phyloP scores from a whole-genome alignment of 2,888 invertebrate species.

The Crocallis elinguaria region DNA sequence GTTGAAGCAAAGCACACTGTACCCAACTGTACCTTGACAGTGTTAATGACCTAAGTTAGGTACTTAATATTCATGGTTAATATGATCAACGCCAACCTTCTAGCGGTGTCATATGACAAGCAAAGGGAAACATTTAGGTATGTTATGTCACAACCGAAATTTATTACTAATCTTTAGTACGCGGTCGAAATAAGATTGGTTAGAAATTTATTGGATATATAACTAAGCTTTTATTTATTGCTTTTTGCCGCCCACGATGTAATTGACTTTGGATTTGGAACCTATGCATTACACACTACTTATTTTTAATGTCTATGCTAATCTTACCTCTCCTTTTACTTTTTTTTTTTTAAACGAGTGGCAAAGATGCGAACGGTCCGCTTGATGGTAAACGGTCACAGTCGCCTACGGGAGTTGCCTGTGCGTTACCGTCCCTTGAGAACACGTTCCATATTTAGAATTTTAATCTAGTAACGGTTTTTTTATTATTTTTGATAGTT shows the following conservation, averaged over 20 bases:
- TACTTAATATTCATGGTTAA: constrained; percentile 6
- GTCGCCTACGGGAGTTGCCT: too few species aligned
- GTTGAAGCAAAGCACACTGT: background rate
- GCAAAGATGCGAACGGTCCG: too few species aligned
- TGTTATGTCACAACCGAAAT: constrained; percentile 11
- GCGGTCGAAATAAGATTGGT: background rate
- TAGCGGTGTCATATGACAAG: background rate
- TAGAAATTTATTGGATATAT: background rate
- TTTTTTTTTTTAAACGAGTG: too few species aligned
- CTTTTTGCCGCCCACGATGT: background rate
- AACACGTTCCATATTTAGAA: too few species aligned
- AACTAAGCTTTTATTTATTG: background rate
- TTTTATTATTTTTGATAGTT: too few species aligned
- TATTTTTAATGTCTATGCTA: too few species aligned
- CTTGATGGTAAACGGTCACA: too few species aligned
- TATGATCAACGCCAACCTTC: constrained; percentile 4
- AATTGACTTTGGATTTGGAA: background rate
- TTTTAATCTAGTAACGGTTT: too few species aligned
- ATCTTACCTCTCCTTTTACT: too few species aligned
- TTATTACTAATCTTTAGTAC: background rate
- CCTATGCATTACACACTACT: too few species aligned
- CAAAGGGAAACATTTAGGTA: background rate
- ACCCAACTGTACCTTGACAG: background rate
- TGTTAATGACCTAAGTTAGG: background rate
- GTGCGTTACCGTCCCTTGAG: too few species aligned